Evolutionary conservation across 2,888 invertebrate genomes (phyloP).

Genomic region (Priocnemis perturbator): DNA sequence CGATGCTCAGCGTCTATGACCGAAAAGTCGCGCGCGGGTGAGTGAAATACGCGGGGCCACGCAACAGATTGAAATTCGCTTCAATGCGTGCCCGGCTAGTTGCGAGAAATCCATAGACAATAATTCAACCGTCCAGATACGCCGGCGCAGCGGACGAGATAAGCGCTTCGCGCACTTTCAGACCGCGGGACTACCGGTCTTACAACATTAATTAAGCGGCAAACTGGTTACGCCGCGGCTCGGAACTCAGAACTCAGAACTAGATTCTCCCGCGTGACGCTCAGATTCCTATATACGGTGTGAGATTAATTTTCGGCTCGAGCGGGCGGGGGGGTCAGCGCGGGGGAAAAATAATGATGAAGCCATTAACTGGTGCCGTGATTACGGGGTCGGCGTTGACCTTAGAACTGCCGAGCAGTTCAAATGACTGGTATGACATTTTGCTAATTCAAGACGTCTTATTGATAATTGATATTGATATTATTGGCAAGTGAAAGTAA

Average conservation of each 20-base stretch:
- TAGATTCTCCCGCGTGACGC: conserved; percentile 46
- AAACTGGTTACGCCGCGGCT: conserved; percentile 48
- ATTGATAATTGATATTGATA: too few relatives aligned
- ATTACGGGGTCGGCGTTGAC: too few relatives aligned
- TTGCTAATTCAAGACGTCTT: too few relatives aligned
- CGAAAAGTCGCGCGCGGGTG: too few relatives aligned
- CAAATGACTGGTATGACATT: too few relatives aligned
- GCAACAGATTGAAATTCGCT: too few relatives aligned
- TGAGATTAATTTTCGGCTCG: conserved; percentile 27
- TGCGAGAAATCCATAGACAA: conserved; percentile 20
- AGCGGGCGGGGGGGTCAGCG: neutral
- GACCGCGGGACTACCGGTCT: conserved; percentile 48
- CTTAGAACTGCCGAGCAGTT: too few relatives aligned
- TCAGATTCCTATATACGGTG: conserved; percentile 31
- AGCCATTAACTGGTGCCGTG: too few relatives aligned
- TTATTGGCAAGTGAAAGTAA: too few relatives aligned
- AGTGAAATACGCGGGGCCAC: too few relatives aligned
- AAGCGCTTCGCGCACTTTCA: conserved; percentile 37
- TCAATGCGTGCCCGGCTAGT: neutral
- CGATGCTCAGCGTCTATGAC: too few relatives aligned
- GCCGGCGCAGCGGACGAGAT: conserved; percentile 20
- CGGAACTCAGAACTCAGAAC: conserved; percentile 28
- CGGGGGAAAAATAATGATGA: too few relatives aligned
- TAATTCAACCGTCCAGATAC: neutral
- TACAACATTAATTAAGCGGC: conserved; percentile 54